A percentile compares a stretch with the other conserved stretches of the same genome.
These are phyloP conservation scores for Coreoperca whiteheadi DNA, from an alignment of 2,113 vertebrate genomes.

Conservation along the genomic window DNA sequence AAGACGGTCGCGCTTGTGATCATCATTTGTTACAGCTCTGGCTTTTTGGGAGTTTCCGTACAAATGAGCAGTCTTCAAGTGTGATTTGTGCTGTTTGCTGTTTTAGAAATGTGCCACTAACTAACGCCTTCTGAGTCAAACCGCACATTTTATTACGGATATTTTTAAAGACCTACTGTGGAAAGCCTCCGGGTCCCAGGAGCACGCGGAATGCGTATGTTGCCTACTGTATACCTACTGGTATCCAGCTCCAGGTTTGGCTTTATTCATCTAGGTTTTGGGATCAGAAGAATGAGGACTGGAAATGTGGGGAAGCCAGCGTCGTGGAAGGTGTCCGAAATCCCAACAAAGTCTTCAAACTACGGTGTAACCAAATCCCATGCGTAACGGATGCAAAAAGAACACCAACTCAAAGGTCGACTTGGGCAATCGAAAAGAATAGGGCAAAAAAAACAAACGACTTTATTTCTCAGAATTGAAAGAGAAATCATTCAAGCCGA, in stretches of 20 bases:
- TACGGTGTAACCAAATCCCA: too few species aligned
- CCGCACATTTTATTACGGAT: neutral
- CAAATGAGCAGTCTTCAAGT: conserved; percentile 8
- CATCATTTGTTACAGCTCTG: neutral
- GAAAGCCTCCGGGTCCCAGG: neutral
- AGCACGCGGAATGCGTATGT: too few species aligned
- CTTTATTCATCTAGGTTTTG: neutral
- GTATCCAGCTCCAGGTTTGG: neutral
- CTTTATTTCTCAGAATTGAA: too few species aligned
- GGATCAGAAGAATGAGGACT: too few species aligned
- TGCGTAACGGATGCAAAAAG: too few species aligned
- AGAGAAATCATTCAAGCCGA: too few species aligned
- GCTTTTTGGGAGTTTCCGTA: neutral
- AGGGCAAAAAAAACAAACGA: too few species aligned
- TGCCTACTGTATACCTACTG: too few species aligned
- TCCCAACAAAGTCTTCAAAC: too few species aligned
- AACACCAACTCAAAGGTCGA: neutral
- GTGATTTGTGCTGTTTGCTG: neutral
- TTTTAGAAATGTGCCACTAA: neutral
- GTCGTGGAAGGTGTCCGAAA: neutral
- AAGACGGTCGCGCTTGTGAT: neutral
- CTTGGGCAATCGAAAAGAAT: too few species aligned
- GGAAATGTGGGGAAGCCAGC: neutral
- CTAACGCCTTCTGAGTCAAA: neutral
- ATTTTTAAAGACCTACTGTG: neutral